A percentile compares a stretch with the other conserved stretches of the same genome.
phyloP scores from a whole-genome alignment of 2,888 invertebrate species.

The Coelinius sp. region DNA sequence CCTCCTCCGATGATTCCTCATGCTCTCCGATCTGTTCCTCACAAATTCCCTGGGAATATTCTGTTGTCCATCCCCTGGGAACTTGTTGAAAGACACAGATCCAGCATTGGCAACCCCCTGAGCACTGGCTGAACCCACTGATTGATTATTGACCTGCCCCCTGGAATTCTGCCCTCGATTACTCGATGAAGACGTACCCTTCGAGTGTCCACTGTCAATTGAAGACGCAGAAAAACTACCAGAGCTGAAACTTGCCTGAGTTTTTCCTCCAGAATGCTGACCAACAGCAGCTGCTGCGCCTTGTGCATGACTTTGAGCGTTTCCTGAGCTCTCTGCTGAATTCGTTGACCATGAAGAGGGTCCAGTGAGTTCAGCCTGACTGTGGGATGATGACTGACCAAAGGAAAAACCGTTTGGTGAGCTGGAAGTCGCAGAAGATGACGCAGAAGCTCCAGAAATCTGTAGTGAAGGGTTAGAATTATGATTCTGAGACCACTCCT shows the following conservation, averaged over 20 bases:
- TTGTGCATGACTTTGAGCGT: slow-evolving; percentile 56
- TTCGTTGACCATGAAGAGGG: slow-evolving; percentile 54
- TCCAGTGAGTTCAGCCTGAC: slow-evolving; percentile 49
- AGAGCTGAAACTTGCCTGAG: slow-evolving; percentile 54
- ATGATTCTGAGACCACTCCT: slow-evolving; percentile 37
- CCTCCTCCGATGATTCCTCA: slow-evolving; percentile 17
- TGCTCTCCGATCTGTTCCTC: slow-evolving; percentile 37
- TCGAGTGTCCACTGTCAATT: slow-evolving; percentile 49
- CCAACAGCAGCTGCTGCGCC: slow-evolving; percentile 53
- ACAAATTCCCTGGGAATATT: slow-evolving; percentile 50
- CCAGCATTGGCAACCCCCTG: slow-evolving; percentile 54
- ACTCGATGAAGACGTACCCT: slow-evolving; percentile 50
- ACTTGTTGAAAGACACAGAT: slow-evolving; percentile 44
- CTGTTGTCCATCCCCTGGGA: slow-evolving; percentile 42
- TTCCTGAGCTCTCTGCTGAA: slow-evolving; percentile 51
- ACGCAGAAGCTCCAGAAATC: slow-evolving; percentile 53
- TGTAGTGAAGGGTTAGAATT: slow-evolving; percentile 38
- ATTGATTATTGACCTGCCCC: slow-evolving; percentile 51
- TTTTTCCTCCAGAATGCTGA: slow-evolving; percentile 47
- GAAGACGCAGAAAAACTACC: slow-evolving; percentile 51
- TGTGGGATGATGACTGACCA: slow-evolving; percentile 54
- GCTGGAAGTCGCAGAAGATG: slow-evolving; percentile 52
- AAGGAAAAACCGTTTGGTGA: slow-evolving; percentile 51
- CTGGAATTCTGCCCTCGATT: slow-evolving; percentile 50
- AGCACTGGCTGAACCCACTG: slow-evolving; percentile 47